phyloP scores from a whole-genome alignment of 1,140 invertebrate species.

The Goniozus legneri region DNA sequence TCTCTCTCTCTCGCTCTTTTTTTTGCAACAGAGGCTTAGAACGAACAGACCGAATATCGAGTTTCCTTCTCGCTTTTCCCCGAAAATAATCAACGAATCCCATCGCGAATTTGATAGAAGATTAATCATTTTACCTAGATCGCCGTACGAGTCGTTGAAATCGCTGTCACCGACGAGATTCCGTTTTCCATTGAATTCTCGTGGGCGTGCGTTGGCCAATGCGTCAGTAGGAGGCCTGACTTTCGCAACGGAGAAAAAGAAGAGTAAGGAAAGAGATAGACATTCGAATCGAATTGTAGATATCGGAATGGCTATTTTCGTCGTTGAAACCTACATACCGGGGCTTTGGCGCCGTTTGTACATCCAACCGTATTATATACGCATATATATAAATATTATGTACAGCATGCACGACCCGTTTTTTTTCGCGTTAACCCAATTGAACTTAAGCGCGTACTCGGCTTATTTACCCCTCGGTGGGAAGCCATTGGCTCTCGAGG shows the following conservation, averaged over 20 bases:
- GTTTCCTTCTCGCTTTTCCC: no score
- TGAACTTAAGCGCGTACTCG: no score
- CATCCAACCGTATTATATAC: not conserved
- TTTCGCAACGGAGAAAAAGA: conserved; percentile 8
- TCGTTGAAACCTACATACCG: conserved; percentile 49
- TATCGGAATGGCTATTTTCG: conserved; percentile 50
- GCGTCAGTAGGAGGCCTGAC: not conserved
- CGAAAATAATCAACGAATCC: no score
- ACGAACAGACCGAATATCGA: no score
- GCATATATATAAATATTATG: not conserved
- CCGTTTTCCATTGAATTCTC: not conserved
- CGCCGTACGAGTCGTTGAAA: not conserved
- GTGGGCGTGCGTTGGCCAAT: not conserved
- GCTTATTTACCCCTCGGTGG: no score
- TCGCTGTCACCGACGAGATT: no score
- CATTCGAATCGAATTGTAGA: conserved; percentile 31
- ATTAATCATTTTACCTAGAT: not conserved
- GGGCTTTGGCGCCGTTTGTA: conserved; percentile 14
- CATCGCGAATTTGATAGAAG: no score
- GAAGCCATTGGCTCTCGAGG: no score
- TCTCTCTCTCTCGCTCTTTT: no score
- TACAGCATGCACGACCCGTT: conserved; percentile 4
- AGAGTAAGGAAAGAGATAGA: conserved; percentile 13
- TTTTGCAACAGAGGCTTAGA: no score
- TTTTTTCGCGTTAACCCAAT: conserved; percentile 21